Evolutionary conservation across 2,888 invertebrate species (phyloP).

Genomic region (Unio pictorum): DNA sequence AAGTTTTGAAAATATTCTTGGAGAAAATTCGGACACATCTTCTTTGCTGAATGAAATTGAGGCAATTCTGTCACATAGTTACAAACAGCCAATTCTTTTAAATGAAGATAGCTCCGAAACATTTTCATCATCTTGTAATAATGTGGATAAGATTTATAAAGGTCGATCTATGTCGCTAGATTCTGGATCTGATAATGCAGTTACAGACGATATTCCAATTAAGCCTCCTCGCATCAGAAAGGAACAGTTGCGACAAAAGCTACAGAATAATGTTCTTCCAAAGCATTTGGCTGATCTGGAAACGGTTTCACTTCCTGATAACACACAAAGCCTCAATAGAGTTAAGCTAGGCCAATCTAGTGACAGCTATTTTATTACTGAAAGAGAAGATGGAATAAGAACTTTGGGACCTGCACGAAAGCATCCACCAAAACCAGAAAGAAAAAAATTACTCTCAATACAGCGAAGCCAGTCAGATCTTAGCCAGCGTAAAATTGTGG

Average conservation of each 20-base stretch:
- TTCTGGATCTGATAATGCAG: slow-evolving; percentile 23
- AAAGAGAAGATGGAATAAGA: slow-evolving; percentile 18
- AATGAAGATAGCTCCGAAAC: too few species aligned
- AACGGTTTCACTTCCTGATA: slow-evolving; percentile 36
- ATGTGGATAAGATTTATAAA: neutral
- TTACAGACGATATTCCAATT: slow-evolving; percentile 32
- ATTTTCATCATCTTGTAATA: too few species aligned
- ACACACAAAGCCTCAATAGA: slow-evolving; percentile 5
- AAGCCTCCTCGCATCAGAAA: slow-evolving; percentile 56
- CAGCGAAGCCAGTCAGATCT: slow-evolving; percentile 60
- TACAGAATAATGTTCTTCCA: slow-evolving; percentile 22
- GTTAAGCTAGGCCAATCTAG: too few species aligned
- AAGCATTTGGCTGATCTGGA: slow-evolving; percentile 34
- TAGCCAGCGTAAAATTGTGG: slow-evolving; percentile 2
- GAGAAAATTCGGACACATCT: slow-evolving; percentile 34
- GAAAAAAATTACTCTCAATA: slow-evolving; percentile 46
- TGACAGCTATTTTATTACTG: neutral
- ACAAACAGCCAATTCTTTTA: slow-evolving; percentile 18
- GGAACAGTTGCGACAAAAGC: slow-evolving; percentile 27
- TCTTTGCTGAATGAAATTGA: slow-evolving; percentile 45
- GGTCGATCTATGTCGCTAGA: neutral
- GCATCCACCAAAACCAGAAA: slow-evolving; percentile 60
- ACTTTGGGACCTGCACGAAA: slow-evolving; percentile 38
- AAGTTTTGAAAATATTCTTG: slow-evolving; percentile 25
- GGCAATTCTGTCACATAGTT: slow-evolving; percentile 37